Evolutionary conservation across 2,888 invertebrate species (phyloP).

Genomic region (Campoplex capitator): DNA sequence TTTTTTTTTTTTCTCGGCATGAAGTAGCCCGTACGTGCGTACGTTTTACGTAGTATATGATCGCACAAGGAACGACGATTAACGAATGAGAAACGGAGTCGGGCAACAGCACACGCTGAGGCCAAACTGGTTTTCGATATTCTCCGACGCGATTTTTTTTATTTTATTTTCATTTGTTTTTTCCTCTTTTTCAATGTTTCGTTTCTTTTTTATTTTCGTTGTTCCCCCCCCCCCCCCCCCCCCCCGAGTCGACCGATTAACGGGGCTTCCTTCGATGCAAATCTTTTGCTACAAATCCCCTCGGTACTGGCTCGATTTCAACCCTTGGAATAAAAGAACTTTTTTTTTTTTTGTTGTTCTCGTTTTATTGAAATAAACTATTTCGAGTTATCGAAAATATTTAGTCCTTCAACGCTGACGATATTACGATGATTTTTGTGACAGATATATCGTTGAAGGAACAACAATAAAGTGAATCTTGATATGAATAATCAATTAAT

Average conservation of each 20-base stretch:
- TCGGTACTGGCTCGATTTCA: constrained; percentile 1
- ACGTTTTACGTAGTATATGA: constrained; percentile 43
- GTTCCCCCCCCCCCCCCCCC: no score
- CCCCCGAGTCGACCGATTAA: constrained; percentile 36
- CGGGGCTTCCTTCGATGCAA: constrained; percentile 31
- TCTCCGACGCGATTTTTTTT: constrained; percentile 37
- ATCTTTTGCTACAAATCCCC: not conserved
- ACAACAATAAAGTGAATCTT: not conserved
- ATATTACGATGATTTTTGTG: not conserved
- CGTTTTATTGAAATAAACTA: not conserved
- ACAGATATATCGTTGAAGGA: not conserved
- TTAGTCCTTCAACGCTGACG: not conserved
- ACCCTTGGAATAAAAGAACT: not conserved
- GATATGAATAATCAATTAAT: not conserved
- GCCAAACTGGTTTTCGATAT: constrained; percentile 62
- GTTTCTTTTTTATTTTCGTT: constrained; percentile 17
- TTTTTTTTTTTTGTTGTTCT: no score
- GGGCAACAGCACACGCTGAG: constrained; percentile 32
- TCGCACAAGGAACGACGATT: constrained; percentile 63
- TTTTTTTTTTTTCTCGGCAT: not conserved
- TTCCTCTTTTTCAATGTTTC: not conserved
- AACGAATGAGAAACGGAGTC: constrained; percentile 69
- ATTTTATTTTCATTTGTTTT: not conserved
- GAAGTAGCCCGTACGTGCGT: constrained; percentile 8
- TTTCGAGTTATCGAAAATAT: not conserved